Conservation (phyloP, 2,888 invertebrate species). For the Carterocephalus palaemon region DNA sequence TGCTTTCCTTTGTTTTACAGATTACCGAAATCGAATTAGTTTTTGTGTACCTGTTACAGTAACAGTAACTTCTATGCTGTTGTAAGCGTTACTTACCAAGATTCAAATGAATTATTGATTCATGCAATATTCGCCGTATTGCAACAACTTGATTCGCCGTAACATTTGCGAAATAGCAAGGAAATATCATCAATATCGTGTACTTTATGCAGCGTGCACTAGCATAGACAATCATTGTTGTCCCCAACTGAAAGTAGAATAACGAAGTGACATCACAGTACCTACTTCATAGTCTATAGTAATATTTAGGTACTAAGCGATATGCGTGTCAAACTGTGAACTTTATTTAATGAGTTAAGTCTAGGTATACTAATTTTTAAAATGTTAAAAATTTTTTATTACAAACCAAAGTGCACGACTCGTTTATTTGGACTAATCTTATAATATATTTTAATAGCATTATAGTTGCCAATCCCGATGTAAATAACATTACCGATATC, state of each 20-base stretch:
- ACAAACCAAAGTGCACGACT: conserved; percentile 37
- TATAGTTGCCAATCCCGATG: conserved; percentile 54
- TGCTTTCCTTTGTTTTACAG: no score
- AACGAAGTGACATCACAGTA: no score
- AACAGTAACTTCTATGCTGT: no score
- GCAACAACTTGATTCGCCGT: conserved; percentile 47
- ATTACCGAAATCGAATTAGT: no score
- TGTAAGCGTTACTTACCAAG: conserved; percentile 53
- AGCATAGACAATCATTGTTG: conserved; percentile 37
- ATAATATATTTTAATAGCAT: conserved; percentile 51
- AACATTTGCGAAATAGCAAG: conserved; percentile 55
- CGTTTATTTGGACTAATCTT: conserved; percentile 39
- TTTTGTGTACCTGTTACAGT: no score
- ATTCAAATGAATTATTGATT: conserved; percentile 48
- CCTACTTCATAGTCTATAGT: no score
- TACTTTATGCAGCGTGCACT: conserved; percentile 49
- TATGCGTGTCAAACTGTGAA: no score
- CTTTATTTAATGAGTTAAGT: no score
- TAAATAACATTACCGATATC: conserved; percentile 51
- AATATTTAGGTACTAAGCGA: no score
- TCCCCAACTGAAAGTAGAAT: conserved; percentile 35
- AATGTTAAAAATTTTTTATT: no score
- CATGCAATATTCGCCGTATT: conserved; percentile 55
- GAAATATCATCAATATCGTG: conserved; percentile 46
- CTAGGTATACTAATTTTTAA: no score